Conservation (phyloP, 1,140 invertebrate species). For the Leptinotarsa defecta region DNA sequence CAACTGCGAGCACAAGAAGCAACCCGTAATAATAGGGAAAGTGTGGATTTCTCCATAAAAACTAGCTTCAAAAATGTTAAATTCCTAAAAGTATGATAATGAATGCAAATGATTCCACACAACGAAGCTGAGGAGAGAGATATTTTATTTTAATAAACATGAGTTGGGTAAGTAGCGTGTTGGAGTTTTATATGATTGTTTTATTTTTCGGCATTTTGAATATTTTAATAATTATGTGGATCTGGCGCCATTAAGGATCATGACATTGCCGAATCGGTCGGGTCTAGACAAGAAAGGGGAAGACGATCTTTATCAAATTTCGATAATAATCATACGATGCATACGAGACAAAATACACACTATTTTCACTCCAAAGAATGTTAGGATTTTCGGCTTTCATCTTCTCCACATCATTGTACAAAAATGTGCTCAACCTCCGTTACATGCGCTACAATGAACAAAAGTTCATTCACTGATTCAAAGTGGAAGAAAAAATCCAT, state of each 20-base stretch:
- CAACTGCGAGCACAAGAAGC: slow-evolving; percentile 10
- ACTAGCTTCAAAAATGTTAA: slow-evolving; percentile 12
- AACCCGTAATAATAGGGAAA: slow-evolving; percentile 22
- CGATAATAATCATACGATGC: no score
- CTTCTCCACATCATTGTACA: no score
- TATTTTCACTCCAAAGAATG: no score
- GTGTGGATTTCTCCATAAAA: slow-evolving; percentile 21
- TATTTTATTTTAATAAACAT: slow-evolving; percentile 31
- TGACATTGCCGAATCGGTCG: slow-evolving; percentile 2
- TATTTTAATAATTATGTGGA: slow-evolving; percentile 28
- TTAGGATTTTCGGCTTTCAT: no score
- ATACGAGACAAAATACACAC: no score
- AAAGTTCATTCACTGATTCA: no score
- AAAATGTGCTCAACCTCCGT: no score
- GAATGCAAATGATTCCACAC: slow-evolving; percentile 27
- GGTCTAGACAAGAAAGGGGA: slow-evolving; percentile 22
- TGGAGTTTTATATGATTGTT: slow-evolving; percentile 20
- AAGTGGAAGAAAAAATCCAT: no score
- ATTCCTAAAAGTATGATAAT: slow-evolving; percentile 26
- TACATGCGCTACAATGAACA: no score
- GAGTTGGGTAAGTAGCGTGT: slow-evolving; percentile 25
- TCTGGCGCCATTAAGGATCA: slow-evolving; percentile 24
- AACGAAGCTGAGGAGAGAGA: background rate
- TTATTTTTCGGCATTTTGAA: slow-evolving; percentile 22
- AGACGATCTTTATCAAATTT: no score